Base-by-base conservation (phyloP, 2,113 vertebrate species). In the Eulemur macaco region DNA sequence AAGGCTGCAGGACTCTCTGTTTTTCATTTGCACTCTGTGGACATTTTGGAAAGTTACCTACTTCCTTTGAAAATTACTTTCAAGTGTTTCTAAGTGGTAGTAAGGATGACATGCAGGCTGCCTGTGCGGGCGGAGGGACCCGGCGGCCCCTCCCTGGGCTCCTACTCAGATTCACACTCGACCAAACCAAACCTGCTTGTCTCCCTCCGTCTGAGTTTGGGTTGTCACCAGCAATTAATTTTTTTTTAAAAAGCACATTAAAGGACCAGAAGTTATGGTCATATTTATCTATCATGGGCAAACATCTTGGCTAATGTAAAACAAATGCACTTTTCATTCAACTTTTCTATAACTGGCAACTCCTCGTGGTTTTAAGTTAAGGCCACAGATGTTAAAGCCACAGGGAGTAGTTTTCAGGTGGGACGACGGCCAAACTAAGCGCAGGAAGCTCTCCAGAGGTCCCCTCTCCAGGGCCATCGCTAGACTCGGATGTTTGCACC, bases 401-500 rank as follows among this genome's bases (percentile, higher is more conserved):
- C 64, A 29, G 45, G 76, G 34, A 90, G 66, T 15, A 4, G 60
- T n/a, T 29, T 81, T 66, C 58, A 69, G 85, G 10, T 42, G 39
- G 66, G 56, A 60, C 54, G 31, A 66, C 42, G 31, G 45, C 78
- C 58, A 5, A 0, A 6, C 52, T 52, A 4, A 76, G 85, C 45
- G 52, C 6, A 1, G 1, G 50, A 1, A 8, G 31, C 17, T 39
- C 18, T 31, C 77, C 58, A 37, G 1, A 39, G 15, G 34, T 34
- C 58, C 58, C 3, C 1, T 34, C 58, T 80, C 52, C 27, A 14
- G 34, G 76, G 69, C 25, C 14, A 3, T n/a, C 0, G 1, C 3
- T 4, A 23, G 52, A 20, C 15, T 18, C 2, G 0, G 25, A 64
- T 21, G 2, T 39, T 34, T 2, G 1, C 29, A 27, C 14, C 4